These are phyloP conservation scores for Periophthalmus magnuspinnatus DNA, from an alignment of 2,797 vertebrate genomes.

Conservation along the genomic window DNA sequence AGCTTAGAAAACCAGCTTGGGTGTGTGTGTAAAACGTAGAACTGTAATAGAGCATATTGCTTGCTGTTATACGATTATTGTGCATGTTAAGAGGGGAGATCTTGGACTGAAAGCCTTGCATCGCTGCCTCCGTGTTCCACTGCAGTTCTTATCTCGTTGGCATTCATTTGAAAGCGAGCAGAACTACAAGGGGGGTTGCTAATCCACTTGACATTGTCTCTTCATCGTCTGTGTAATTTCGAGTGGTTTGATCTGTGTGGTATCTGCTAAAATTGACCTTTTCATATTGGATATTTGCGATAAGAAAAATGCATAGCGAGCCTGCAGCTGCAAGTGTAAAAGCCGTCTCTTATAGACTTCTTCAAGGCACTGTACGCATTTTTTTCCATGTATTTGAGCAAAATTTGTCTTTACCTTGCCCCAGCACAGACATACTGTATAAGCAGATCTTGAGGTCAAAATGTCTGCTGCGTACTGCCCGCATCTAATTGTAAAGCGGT, in stretches of 20 bases:
- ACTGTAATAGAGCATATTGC: constrained; percentile 62
- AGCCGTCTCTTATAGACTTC: not conserved
- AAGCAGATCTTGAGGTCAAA: no score
- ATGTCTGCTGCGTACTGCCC: no score
- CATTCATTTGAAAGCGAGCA: constrained; percentile 27
- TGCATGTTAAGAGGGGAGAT: constrained; percentile 49
- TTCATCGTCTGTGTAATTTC: constrained; percentile 6
- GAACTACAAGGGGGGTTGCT: constrained; percentile 10
- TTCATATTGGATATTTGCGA: not conserved
- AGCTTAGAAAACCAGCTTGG: no score
- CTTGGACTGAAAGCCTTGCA: constrained; percentile 34
- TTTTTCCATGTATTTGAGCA: no score
- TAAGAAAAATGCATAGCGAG: not conserved
- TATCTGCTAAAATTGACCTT: not conserved
- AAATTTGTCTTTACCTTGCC: no score
- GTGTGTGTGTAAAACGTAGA: constrained; percentile 28
- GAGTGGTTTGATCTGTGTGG: constrained; percentile 28
- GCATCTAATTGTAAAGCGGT: no score
- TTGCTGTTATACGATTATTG: constrained; percentile 56
- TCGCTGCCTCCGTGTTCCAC: constrained; percentile 28
- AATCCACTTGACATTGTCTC: constrained; percentile 32
- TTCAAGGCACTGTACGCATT: no score
- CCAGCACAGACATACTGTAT: not conserved
- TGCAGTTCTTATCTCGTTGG: constrained; percentile 34
- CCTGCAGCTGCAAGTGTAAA: not conserved